These are phyloP conservation scores for Trididemnum clinides DNA, from an alignment of 23 tunicate species.

Conservation along the genomic window DNA sequence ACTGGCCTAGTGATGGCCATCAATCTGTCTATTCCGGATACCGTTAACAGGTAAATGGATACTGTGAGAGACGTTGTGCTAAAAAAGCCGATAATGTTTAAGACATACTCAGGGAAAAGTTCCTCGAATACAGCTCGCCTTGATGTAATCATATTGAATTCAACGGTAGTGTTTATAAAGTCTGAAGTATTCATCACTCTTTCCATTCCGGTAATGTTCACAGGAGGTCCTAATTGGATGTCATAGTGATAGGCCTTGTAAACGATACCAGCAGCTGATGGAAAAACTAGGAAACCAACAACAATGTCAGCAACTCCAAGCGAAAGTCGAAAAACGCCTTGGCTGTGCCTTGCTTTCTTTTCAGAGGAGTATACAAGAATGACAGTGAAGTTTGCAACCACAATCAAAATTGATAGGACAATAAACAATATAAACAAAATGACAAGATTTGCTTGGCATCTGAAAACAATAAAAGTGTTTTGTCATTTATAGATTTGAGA, in stretches of 20 bases:
- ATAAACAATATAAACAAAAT: constrained; percentile 9
- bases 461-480: constrained; percentile 1
- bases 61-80: constrained; percentile 16
- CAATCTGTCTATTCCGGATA: constrained; percentile 26
- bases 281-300: constrained; percentile 19
- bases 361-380: not conserved
- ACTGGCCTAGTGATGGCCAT: constrained; percentile 13
- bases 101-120: not conserved
- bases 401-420: not conserved
- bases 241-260: not conserved
- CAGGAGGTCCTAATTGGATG: not conserved
- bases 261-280: not conserved
- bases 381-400: constrained; percentile 15
- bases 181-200: not conserved
- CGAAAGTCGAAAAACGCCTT: constrained; percentile 14
- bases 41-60: constrained; percentile 25
- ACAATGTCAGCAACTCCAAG: constrained; percentile 24
- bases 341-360: constrained; percentile 27
- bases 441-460: constrained; percentile 50
- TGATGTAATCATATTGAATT: not conserved
- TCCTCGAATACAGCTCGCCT: not conserved
- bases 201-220: not conserved
- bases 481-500: too few relatives aligned
- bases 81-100: constrained; percentile 15
- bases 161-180: not conserved